Evolutionary conservation across 2,113 vertebrate species (phyloP).

Genomic region (Gracilinanus agilis): DNA sequence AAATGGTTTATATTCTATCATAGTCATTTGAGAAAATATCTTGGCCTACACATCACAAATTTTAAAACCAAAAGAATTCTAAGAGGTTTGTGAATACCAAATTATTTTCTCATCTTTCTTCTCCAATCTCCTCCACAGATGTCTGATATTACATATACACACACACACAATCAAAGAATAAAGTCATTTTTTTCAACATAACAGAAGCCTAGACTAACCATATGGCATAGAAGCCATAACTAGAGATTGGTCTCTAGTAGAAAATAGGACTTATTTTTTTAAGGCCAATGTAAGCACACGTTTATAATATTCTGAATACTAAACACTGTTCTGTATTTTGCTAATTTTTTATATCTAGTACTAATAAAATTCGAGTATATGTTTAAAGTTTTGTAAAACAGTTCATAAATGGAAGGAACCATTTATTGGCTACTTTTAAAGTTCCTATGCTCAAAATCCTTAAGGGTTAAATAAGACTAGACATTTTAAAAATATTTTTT

Average conservation of each 20-base stretch:
- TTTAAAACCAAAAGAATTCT: background rate
- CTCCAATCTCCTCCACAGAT: background rate
- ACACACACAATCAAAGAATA: background rate
- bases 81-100: background rate
- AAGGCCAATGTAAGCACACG: background rate
- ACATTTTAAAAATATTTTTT: constrained; percentile 11
- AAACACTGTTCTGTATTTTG: background rate
- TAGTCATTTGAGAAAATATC: background rate
- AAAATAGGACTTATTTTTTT: background rate
- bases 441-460: background rate
- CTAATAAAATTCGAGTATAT: background rate
- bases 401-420: background rate
- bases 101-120: background rate
- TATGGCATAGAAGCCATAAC: background rate
- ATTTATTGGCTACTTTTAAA: background rate
- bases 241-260: background rate
- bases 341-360: background rate
- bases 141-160: background rate
- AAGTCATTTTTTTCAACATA: background rate
- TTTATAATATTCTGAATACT: background rate
- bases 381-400: background rate
- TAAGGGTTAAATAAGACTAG: background rate
- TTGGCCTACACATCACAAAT: background rate
- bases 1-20: background rate
- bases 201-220: background rate